Evolutionary conservation across 2,113 vertebrate genomes (phyloP).

Genomic region (Genyomyrus donnyi): DNA sequence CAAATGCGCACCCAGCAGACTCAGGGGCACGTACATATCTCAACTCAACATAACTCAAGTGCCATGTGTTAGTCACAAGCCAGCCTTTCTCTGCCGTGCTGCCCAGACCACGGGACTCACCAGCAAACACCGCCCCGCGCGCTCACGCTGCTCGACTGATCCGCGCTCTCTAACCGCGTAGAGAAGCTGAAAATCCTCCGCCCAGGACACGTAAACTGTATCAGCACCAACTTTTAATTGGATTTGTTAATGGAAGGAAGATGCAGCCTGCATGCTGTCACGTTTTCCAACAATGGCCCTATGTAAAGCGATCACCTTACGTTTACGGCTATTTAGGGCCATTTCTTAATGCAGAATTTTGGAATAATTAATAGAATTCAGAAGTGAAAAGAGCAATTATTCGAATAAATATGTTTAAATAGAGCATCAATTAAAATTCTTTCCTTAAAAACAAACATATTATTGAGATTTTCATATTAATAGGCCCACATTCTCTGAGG

Average conservation of each 20-base stretch:
- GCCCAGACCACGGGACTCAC: neutral
- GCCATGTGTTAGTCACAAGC: neutral
- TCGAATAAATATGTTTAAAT: neutral
- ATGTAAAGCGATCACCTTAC: neutral
- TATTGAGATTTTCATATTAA: neutral
- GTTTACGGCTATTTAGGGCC: neutral
- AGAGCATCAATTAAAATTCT: neutral
- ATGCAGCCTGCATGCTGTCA: neutral
- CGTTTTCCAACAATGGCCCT: neutral
- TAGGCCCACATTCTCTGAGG: neutral
- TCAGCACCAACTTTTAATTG: neutral
- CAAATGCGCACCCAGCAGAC: neutral
- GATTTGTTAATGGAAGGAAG: neutral
- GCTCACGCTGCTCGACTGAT: neutral
- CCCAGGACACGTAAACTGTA: neutral
- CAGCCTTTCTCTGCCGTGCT: neutral
- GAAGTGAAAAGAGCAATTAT: neutral
- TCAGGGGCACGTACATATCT: neutral
- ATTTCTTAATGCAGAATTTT: neutral
- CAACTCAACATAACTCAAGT: neutral
- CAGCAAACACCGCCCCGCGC: neutral
- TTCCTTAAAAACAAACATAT: neutral
- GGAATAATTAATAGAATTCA: neutral
- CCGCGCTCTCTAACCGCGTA: neutral
- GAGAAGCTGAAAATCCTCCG: neutral